phyloP scores from a whole-genome alignment of 2,797 vertebrate species.

The Malurus splendens region DNA sequence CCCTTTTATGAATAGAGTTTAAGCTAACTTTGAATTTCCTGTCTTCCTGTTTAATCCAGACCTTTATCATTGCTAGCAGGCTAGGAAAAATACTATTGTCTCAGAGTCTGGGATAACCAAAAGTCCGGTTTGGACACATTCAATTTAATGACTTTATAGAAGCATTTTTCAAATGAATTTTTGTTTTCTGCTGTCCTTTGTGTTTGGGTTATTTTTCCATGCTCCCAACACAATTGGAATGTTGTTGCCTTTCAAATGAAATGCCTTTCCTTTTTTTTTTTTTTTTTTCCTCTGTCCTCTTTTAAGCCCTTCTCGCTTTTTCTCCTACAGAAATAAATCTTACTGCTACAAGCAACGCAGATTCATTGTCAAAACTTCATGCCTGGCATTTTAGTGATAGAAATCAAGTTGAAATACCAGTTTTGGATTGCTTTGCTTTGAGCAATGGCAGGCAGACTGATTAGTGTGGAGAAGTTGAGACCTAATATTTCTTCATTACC shows the following conservation, averaged over 20 bases:
- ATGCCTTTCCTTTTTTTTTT: neutral
- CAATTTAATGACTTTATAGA: conserved; percentile 10
- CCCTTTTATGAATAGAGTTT: conserved; percentile 46
- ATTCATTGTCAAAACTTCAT: neutral
- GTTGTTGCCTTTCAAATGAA: neutral
- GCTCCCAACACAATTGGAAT: neutral
- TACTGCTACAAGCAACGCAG: neutral
- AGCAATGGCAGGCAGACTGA: neutral
- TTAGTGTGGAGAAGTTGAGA: neutral
- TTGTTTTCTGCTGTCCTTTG: conserved; percentile 1
- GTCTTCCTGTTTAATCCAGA: conserved; percentile 64
- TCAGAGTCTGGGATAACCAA: conserved; percentile 30
- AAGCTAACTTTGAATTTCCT: conserved; percentile 60
- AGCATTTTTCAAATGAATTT: neutral
- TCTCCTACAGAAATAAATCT: neutral
- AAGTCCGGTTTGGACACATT: neutral
- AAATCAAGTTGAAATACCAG: neutral
- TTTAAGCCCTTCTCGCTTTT: neutral
- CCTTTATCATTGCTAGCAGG: conserved; percentile 51
- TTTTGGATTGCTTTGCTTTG: neutral
- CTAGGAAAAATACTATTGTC: conserved; percentile 56
- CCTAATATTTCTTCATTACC: neutral
- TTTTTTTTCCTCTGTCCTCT: neutral
- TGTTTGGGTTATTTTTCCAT: neutral
- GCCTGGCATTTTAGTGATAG: neutral